Evolutionary conservation across 2,888 invertebrate species (phyloP).

Genomic region (Agonopterix arenella): DNA sequence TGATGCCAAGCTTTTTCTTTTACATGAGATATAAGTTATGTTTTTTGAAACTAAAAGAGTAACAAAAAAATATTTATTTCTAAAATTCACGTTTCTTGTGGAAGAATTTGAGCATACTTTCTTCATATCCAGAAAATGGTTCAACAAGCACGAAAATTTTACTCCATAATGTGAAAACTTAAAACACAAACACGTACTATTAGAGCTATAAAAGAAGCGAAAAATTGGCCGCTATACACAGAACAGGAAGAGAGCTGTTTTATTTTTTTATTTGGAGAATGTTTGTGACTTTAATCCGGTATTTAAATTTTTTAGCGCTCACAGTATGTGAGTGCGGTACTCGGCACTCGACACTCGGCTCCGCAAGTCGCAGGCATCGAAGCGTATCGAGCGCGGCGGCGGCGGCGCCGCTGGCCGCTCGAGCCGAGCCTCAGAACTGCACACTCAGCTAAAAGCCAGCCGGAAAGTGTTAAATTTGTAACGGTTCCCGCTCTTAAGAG

Average conservation of each 20-base stretch:
- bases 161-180: not conserved
- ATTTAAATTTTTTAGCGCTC: conserved; percentile 22
- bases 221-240: conserved; percentile 2
- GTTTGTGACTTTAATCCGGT: conserved; percentile 9
- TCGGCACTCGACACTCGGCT: conserved; percentile 1
- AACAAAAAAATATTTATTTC: too few species aligned
- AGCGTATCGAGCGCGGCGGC: not conserved
- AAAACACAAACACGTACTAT: not conserved
- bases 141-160: too few species aligned
- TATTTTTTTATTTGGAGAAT: not conserved
- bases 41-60: too few species aligned
- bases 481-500: conserved; percentile 21
- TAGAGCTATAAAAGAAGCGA: not conserved
- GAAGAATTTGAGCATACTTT: too few species aligned
- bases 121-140: too few species aligned
- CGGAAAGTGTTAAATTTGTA: conserved; percentile 38
- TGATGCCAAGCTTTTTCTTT: too few species aligned
- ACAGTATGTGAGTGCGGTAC: conserved; percentile 18
- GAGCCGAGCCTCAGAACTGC: not conserved
- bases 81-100: too few species aligned
- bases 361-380: not conserved
- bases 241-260: not conserved
- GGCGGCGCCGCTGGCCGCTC: not conserved
- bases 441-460: conserved; percentile 23
- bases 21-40: too few species aligned